Base-by-base conservation (phyloP, 2,797 vertebrate species). In the Pangasius djambal region DNA sequence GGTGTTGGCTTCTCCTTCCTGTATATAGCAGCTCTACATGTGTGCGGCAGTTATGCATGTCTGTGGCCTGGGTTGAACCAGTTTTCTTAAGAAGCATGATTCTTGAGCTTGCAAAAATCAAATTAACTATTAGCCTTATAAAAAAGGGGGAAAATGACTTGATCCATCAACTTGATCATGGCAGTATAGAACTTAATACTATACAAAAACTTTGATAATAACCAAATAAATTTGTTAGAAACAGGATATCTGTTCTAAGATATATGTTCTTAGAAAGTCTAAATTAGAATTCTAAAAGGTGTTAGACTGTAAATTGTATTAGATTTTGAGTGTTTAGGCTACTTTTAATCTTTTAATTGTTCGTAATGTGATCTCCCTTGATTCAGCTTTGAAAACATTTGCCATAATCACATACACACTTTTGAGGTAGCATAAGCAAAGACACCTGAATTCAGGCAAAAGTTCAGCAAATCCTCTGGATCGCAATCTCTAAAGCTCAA, bases 11-110 rank as follows among this genome's bases (percentile, higher is more conserved):
- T 90, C 89, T 85, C 88, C 88, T 92, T 72, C 52, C 78, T 91
- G 89, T 85, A 9, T 69, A 81, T 89, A 86, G 86, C 88, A 65
- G 77, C 57, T 91, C 63, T 86, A 15, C 90, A n/a, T 87, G 31
- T 34, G 40, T 85, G 28, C 72, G 40, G 55, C 81, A 83, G 83
- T 61, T 83, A 79, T 89, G 85, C 89, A 86, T 93, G 92, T 91
- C 93, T 94, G 88, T 40, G 93, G 93, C 89, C 92, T 89, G 86
- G 87, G 75, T 90, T 92, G 34, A 90, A 89, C 69, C 74, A 52
- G 59, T 83, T 55, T 59, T 59, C 55, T 82, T 15, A 81, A 59
- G 20, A 37, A 61, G 20, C 20, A 83, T 61, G 8, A 82, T 63
- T 40, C 25, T 22, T 25, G 50, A 44, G 37, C 12, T 63, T 83